phyloP scores from a whole-genome alignment of 2,888 invertebrate species.

The Lucinisca nassula region DNA sequence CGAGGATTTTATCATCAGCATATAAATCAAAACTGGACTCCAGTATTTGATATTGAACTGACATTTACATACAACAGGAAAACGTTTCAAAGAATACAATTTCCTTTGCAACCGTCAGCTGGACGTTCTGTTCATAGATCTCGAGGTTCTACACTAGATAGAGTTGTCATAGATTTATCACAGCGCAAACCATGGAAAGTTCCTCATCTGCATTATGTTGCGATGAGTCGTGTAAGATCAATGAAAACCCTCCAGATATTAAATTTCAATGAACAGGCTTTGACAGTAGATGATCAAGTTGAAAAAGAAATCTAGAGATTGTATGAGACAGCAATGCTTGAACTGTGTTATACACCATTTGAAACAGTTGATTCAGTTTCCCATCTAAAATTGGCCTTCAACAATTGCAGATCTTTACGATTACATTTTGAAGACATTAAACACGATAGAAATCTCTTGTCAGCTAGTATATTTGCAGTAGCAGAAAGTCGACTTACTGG shows the following conservation, averaged over 20 bases:
- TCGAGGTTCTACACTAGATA: constrained; percentile 56
- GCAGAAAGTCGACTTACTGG: no score
- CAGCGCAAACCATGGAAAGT: constrained; percentile 31
- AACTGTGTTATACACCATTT: no score
- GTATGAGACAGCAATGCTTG: no score
- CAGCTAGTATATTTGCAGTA: no score
- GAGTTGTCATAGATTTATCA: not conserved
- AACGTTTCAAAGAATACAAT: constrained; percentile 53
- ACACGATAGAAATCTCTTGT: no score
- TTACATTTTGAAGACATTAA: no score
- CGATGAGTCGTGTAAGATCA: constrained; percentile 53
- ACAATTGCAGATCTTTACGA: no score
- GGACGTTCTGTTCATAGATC: constrained; percentile 65
- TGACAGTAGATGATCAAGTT: constrained; percentile 50
- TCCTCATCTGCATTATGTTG: constrained; percentile 64
- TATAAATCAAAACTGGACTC: constrained; percentile 54
- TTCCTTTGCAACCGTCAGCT: constrained; percentile 60
- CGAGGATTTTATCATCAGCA: constrained; percentile 31
- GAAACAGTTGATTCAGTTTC: no score
- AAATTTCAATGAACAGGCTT: constrained; percentile 54
- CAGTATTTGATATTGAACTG: constrained; percentile 61
- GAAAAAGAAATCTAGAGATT: constrained; percentile 54
- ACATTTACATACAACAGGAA: constrained; percentile 48
- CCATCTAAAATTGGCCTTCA: no score
- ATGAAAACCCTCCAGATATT: constrained; percentile 54